These are phyloP conservation scores for Stenchaetothrips biformis DNA, from an alignment of 2,888 invertebrate species.

Conservation along the genomic window DNA sequence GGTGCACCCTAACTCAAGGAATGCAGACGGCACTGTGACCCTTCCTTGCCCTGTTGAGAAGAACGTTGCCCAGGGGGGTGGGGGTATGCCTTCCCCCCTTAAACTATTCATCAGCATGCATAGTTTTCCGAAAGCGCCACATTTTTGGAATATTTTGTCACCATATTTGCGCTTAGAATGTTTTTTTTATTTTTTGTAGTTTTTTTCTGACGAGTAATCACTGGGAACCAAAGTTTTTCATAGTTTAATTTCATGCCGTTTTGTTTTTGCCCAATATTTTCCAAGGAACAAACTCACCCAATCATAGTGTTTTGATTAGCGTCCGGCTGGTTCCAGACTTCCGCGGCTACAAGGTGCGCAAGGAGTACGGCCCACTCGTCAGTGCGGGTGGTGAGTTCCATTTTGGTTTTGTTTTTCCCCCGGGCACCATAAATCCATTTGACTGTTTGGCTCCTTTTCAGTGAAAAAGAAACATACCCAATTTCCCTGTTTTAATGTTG, in stretches of 20 bases:
- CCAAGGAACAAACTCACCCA: too few relatives aligned
- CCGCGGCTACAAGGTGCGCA: slow-evolving; percentile 64
- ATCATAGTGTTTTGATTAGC: neutral
- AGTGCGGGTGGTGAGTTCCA: slow-evolving; percentile 46
- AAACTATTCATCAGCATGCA: too few relatives aligned
- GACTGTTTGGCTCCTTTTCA: neutral
- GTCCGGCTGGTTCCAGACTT: slow-evolving; percentile 52
- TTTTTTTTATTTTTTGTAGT: too few relatives aligned
- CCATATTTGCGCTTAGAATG: too few relatives aligned
- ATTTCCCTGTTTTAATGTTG: neutral
- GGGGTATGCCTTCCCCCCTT: too few relatives aligned
- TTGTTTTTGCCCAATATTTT: neutral
- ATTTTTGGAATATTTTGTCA: too few relatives aligned
- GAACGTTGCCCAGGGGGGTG: too few relatives aligned
- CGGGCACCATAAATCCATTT: too few relatives aligned
- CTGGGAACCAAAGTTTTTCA: neutral
- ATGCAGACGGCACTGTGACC: neutral
- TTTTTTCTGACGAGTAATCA: too few relatives aligned
- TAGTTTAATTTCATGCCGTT: neutral
- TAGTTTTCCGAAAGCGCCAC: too few relatives aligned
- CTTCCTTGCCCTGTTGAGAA: too few relatives aligned
- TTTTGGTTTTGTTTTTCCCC: neutral
- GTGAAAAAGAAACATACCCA: neutral
- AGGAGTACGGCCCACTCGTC: slow-evolving; percentile 58
- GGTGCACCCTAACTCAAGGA: neutral